These are phyloP conservation scores for Terrapene triunguis DNA, from an alignment of 2,113 vertebrate genomes.

Conservation along the genomic window DNA sequence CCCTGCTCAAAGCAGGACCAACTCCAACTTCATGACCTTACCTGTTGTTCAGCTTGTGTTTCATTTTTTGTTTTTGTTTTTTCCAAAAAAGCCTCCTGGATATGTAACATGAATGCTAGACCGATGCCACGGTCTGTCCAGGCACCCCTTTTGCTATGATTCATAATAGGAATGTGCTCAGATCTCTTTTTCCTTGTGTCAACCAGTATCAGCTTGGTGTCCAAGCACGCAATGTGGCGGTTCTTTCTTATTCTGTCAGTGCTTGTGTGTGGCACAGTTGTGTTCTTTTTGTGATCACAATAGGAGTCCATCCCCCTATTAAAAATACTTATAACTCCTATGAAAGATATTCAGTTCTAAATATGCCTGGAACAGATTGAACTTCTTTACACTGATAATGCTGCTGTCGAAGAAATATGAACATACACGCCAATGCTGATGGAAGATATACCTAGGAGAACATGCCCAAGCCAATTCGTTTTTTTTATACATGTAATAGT, in stretches of 20 bases:
- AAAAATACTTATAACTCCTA: not conserved
- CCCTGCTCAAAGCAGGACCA: no score
- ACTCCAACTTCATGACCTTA: slow-evolving; percentile 22
- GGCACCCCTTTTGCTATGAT: slow-evolving; percentile 29
- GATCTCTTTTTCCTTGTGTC: not conserved
- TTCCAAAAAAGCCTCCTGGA: slow-evolving; percentile 60
- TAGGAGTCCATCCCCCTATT: not conserved
- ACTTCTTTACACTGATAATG: not conserved
- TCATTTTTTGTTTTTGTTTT: slow-evolving; percentile 37
- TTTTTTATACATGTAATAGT: not conserved
- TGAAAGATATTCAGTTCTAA: not conserved
- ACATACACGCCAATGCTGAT: not conserved
- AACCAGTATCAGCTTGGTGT: not conserved
- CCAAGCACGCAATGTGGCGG: not conserved
- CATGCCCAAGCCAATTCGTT: not conserved
- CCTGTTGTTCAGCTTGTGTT: slow-evolving; percentile 37
- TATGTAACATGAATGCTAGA: slow-evolving; percentile 50
- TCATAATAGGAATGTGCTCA: slow-evolving; percentile 27
- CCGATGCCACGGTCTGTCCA: not conserved
- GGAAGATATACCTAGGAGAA: not conserved
- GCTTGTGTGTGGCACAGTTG: not conserved
- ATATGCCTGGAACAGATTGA: not conserved
- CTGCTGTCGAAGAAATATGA: not conserved
- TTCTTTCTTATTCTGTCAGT: not conserved
- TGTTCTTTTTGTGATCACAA: not conserved